Conservation (phyloP, 2,888 invertebrate genomes). For the Azorinus chamasolen region DNA sequence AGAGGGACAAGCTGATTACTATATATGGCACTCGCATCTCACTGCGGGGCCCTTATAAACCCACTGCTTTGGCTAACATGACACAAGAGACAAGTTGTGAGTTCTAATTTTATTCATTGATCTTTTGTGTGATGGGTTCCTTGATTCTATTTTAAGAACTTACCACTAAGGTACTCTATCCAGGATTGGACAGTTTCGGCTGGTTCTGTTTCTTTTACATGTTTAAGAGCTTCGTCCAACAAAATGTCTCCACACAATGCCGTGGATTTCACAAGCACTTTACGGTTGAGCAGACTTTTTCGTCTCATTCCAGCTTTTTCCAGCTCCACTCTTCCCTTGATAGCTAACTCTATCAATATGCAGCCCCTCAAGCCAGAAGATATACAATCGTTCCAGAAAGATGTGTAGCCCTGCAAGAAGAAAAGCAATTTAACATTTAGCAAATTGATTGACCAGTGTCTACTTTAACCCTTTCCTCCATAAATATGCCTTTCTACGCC, state of each 20-base stretch:
- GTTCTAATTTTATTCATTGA: too few relatives aligned
- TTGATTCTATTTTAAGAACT: too few relatives aligned
- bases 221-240: conserved; percentile 95
- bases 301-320: conserved; percentile 98
- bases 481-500: too few relatives aligned
- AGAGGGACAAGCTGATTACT: too few relatives aligned
- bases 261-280: conserved; percentile 91
- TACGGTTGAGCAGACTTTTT: conserved; percentile 95
- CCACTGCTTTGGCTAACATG: too few relatives aligned
- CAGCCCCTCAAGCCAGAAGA: conserved; percentile 99
- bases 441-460: too few relatives aligned
- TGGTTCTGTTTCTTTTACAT: conserved; percentile 99
- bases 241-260: conserved; percentile 99
- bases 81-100: too few relatives aligned
- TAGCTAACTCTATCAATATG: conserved; percentile 98
- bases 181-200: conserved; percentile 99
- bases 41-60: too few relatives aligned
- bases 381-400: conserved; percentile 99
- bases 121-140: too few relatives aligned
- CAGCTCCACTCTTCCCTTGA: conserved; percentile 97
- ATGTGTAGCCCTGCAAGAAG: conserved; percentile 87
- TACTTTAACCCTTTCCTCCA: too few relatives aligned
- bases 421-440: too few relatives aligned
- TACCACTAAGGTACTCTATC: conserved; percentile 99
- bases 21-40: too few relatives aligned